These are phyloP conservation scores for Atrina japonica DNA, from an alignment of 2,888 invertebrate species.

Conservation along the genomic window DNA sequence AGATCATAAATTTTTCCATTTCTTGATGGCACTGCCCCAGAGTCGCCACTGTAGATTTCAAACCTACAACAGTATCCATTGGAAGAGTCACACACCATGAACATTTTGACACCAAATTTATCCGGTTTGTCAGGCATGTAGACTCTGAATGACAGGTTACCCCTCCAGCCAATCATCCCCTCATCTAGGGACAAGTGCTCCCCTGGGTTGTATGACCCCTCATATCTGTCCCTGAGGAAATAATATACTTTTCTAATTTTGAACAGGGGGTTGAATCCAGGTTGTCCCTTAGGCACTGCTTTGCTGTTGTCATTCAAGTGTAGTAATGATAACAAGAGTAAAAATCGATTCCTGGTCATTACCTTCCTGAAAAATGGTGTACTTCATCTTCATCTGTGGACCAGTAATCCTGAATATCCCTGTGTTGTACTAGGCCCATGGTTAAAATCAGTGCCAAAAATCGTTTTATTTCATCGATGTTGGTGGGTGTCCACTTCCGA, in stretches of 20 bases:
- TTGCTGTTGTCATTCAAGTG: slow-evolving; percentile 23
- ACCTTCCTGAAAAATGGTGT: slow-evolving; percentile 22
- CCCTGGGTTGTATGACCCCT: slow-evolving; percentile 9
- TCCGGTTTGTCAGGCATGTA: slow-evolving; percentile 29
- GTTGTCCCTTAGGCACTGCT: slow-evolving; percentile 13
- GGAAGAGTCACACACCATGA: slow-evolving; percentile 4
- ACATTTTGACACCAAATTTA: slow-evolving; percentile 21
- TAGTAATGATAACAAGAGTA: slow-evolving; percentile 8
- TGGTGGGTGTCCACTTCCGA: too few species aligned
- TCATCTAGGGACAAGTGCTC: slow-evolving; percentile 30
- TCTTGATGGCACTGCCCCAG: background rate
- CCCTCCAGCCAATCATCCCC: slow-evolving; percentile 31
- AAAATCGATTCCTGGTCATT: slow-evolving; percentile 18
- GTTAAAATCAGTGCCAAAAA: slow-evolving; percentile 16
- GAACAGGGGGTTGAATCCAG: slow-evolving; percentile 13
- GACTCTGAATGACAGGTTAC: slow-evolving; percentile 19
- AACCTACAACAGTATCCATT: slow-evolving; percentile 22
- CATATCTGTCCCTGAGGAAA: slow-evolving; percentile 9
- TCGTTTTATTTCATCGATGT: too few species aligned
- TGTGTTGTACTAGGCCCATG: slow-evolving; percentile 18
- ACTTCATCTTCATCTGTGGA: slow-evolving; percentile 3
- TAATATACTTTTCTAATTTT: slow-evolving; percentile 10
- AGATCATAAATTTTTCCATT: slow-evolving; percentile 29
- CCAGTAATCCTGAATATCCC: slow-evolving; percentile 27
- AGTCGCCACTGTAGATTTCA: slow-evolving; percentile 12